phyloP scores from a whole-genome alignment of 2,797 vertebrate genomes.

The Hydrocynus forskahlii region DNA sequence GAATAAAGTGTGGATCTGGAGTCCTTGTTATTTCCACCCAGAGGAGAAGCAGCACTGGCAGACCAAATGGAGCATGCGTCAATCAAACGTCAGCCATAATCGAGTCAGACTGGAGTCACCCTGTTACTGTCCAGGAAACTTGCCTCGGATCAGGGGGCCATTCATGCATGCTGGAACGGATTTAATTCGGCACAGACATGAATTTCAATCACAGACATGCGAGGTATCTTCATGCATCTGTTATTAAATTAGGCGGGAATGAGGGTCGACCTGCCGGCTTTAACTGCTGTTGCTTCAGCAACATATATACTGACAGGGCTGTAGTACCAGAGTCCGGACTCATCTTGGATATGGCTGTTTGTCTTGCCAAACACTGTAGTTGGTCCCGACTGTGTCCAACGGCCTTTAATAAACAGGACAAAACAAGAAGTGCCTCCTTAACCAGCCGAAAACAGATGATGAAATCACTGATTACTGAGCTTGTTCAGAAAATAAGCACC shows the following conservation, averaged over 20 bases:
- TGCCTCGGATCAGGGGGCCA: conserved; percentile 39
- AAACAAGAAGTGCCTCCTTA: no score
- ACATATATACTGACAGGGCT: neutral
- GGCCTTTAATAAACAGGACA: no score
- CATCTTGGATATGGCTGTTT: no score
- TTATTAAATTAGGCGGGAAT: conserved; percentile 44
- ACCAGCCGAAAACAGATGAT: no score
- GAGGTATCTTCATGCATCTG: conserved; percentile 13
- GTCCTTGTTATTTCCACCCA: conserved; percentile 39
- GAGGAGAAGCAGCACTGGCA: conserved; percentile 38
- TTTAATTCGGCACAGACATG: conserved; percentile 42
- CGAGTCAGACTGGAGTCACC: conserved; percentile 52
- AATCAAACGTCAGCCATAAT: conserved; percentile 60
- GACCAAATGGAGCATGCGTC: conserved; percentile 50
- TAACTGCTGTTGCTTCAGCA: neutral
- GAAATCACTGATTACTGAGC: no score
- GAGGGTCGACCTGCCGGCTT: neutral
- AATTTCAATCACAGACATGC: conserved; percentile 45
- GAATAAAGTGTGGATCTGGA: neutral
- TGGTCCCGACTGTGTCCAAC: no score
- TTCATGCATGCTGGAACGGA: conserved; percentile 35
- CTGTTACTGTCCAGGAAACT: conserved; percentile 55
- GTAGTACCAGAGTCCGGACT: no score
- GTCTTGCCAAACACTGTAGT: no score
- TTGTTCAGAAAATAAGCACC: no score